Evolutionary conservation across 2,797 vertebrate species (phyloP).

Genomic region (Otus scops): DNA sequence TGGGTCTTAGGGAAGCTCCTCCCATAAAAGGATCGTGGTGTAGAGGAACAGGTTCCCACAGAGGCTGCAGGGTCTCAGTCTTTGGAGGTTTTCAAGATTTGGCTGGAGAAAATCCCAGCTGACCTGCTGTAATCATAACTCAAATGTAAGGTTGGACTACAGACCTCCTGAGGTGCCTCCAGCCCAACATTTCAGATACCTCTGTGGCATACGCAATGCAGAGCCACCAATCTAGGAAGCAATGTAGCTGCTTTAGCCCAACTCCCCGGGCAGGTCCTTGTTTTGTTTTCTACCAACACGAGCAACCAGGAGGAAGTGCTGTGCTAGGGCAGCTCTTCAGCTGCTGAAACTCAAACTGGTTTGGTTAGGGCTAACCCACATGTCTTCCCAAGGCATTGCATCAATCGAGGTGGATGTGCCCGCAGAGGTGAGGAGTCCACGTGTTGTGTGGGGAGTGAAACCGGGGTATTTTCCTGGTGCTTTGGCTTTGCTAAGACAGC

Average conservation of each 20-base stretch:
- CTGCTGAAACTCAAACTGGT: not conserved
- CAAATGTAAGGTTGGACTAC: not conserved
- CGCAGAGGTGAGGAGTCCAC: rapidly evolving
- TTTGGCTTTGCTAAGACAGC: not conserved
- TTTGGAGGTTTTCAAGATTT: not conserved
- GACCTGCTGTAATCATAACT: not conserved
- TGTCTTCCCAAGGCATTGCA: not conserved
- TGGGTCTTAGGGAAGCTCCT: not conserved
- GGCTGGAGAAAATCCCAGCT: not conserved
- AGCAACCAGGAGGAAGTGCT: not conserved
- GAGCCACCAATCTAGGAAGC: not conserved
- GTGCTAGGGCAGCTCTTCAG: not conserved
- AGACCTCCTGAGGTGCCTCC: not conserved
- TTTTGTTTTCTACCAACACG: not conserved
- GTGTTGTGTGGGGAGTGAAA: not conserved
- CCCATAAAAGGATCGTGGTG: rapidly evolving
- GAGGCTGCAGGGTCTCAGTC: not conserved
- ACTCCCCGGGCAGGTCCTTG: not conserved
- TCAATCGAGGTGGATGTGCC: not conserved
- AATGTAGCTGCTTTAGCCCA: not conserved
- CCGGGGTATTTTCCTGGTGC: not conserved
- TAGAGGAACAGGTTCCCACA: not conserved
- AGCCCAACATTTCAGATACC: not conserved
- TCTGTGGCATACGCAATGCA: rapidly evolving
- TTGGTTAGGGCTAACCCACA: not conserved